Evolutionary conservation across 2,888 invertebrate genomes (phyloP).

Genomic region (Meteorus colon): DNA sequence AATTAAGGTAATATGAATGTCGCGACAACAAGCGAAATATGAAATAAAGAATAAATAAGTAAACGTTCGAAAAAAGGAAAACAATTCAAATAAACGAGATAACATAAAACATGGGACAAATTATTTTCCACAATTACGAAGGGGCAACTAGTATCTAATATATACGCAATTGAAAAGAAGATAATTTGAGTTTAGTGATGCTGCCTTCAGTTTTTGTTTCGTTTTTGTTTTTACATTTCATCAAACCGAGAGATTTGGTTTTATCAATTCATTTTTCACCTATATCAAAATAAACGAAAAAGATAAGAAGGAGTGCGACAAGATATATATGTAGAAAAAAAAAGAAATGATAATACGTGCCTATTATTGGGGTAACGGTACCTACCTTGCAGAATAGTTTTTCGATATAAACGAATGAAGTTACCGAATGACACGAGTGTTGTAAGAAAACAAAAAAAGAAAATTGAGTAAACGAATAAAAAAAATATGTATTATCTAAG

Average conservation of each 20-base stretch:
- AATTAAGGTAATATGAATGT: constrained; percentile 67
- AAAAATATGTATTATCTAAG: constrained; percentile 46
- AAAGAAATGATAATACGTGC: constrained; percentile 44
- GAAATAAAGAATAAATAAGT: constrained; percentile 23
- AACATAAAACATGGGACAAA: constrained; percentile 53
- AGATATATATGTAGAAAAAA: constrained; percentile 37
- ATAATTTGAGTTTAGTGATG: constrained; percentile 67
- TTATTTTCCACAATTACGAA: constrained; percentile 68
- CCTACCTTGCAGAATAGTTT: constrained; percentile 41
- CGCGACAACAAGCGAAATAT: constrained; percentile 38
- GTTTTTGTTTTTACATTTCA: constrained; percentile 7
- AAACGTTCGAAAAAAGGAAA: constrained; percentile 15
- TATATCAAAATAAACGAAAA: constrained; percentile 47
- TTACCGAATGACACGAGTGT: constrained; percentile 41
- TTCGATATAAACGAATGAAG: constrained; percentile 30
- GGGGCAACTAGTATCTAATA: constrained; percentile 58
- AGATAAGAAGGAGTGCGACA: constrained; percentile 48
- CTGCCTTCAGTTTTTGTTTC: constrained; percentile 68
- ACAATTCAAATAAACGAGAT: constrained; percentile 9
- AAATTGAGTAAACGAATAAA: constrained; percentile 36
- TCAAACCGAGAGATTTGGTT: constrained; percentile 41
- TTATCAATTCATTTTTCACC: constrained; percentile 48
- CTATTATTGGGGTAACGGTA: constrained; percentile 43
- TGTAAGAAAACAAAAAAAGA: constrained; percentile 29
- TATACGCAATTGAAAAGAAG: constrained; percentile 57